These are phyloP conservation scores for Crematogaster levior DNA, from an alignment of 2,888 invertebrate genomes.

Conservation along the genomic window DNA sequence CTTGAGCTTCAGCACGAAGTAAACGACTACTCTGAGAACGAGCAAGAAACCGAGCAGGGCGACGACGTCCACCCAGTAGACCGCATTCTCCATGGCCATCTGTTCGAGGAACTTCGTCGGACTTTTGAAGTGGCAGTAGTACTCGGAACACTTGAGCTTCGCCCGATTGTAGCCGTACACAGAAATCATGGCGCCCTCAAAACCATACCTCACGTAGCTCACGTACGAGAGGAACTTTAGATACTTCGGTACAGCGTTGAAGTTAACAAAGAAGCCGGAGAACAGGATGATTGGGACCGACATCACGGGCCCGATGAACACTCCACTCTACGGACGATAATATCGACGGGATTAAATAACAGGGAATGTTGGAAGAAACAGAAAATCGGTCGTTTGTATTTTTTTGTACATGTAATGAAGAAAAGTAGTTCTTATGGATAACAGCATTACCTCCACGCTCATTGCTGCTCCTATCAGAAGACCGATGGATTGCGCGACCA, in stretches of 20 bases:
- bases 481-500: conserved; percentile 97
- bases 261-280: conserved; percentile 97
- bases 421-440: background rate
- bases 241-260: conserved; percentile 95
- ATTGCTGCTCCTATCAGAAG: conserved; percentile 97
- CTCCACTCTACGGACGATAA: conserved; percentile 86
- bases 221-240: conserved; percentile 95
- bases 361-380: background rate
- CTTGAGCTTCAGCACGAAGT: conserved; percentile 94
- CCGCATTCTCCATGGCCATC: conserved; percentile 92
- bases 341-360: background rate
- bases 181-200: conserved; percentile 96
- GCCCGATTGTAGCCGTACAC: conserved; percentile 96
- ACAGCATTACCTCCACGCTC: conserved; percentile 90
- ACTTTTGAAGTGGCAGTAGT: conserved; percentile 94
- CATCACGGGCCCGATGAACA: conserved; percentile 94
- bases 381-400: background rate
- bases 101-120: conserved; percentile 94
- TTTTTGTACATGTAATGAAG: background rate
- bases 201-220: conserved; percentile 96
- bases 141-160: conserved; percentile 92
- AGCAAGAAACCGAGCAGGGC: conserved; percentile 94
- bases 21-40: conserved; percentile 92
- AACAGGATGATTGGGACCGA: conserved; percentile 96
- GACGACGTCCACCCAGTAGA: conserved; percentile 93